Evolutionary conservation across 2,113 vertebrate genomes (phyloP), one percentile per base, ranked within the genome.

Genomic region (Campylorhamphus procurvoides): DNA sequence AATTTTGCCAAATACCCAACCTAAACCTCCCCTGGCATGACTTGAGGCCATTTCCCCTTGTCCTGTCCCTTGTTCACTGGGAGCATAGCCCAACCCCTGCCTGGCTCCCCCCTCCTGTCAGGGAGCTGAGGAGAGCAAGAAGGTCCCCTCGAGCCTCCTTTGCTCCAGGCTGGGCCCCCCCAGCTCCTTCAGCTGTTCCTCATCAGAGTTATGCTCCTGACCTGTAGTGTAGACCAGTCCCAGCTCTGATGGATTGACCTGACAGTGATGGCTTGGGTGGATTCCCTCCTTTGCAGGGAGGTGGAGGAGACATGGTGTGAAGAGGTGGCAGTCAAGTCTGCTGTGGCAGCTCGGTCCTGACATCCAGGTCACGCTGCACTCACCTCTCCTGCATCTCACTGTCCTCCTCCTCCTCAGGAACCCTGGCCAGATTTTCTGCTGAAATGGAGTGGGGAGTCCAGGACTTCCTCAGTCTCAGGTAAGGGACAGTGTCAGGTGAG

Each of bases 21-120:
- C 47, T 68, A 12, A 25, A 0, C 20, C 11, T 83, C 6, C 40
- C 17, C 24, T 20, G 29, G 39, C n/a, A 0, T 46, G 60, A 0
- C 19, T 0, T 76, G n/a, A 68, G 46, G 47, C 40, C 0, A 0
- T 68, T 62, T 18, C 17, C 28, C 53, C 17, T 53, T 7, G 0
- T 53, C 62, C 53, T 67, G 28, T 68, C 53, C n/a, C 62, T 63
- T n/a, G 10, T 53, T 67, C 16, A 25, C n/a, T 46, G n/a, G 2
- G 19, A 46, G 59, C 78, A 75, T 10, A 75, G 46, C 53, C 18
- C 0, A 0, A 28, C 10, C 4, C 11, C 14, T 29, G 9, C 46
- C 18, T 0, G 9, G 28, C 37, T 74, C 52, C 6, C 25, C 35
- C 35, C 18, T 52, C n/a, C 24, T 60, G 53, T 29, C 53, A 67